Evolutionary conservation across 2,797 vertebrate species (phyloP).

Genomic region (Sebastes iracundus): DNA sequence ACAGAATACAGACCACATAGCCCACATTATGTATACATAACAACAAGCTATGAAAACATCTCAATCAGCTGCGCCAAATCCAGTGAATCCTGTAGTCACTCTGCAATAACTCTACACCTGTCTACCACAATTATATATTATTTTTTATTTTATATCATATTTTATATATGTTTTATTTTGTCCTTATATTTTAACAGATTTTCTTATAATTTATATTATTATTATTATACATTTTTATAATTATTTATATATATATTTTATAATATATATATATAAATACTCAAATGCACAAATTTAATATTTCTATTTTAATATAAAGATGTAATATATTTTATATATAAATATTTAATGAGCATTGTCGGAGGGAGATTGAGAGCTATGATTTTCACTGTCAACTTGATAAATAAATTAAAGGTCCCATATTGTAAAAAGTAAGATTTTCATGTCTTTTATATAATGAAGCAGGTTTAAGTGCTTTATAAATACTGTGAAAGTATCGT

Average conservation of each 20-base stretch:
- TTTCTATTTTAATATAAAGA: no score
- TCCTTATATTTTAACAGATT: no score
- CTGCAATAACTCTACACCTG: not conserved
- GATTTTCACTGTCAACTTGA: not conserved
- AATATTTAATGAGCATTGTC: not conserved
- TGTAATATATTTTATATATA: not conserved
- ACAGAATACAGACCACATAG: not conserved
- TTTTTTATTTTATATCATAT: not conserved
- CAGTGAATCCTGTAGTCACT: slow-evolving; percentile 26
- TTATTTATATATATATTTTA: not conserved
- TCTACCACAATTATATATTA: not conserved
- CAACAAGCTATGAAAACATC: slow-evolving; percentile 23
- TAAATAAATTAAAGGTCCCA: not conserved
- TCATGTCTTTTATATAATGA: no score
- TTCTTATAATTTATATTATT: no score
- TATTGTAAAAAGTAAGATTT: no score
- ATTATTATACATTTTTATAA: not conserved
- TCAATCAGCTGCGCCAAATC: slow-evolving; percentile 43
- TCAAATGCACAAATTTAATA: not conserved
- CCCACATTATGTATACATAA: not conserved
- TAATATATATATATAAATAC: not conserved
- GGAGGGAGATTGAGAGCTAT: no score
- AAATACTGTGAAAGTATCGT: no score
- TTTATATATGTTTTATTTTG: not conserved
- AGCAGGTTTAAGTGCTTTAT: no score